phyloP scores from a whole-genome alignment of 2,113 vertebrate genomes.

The Sitta europaea region DNA sequence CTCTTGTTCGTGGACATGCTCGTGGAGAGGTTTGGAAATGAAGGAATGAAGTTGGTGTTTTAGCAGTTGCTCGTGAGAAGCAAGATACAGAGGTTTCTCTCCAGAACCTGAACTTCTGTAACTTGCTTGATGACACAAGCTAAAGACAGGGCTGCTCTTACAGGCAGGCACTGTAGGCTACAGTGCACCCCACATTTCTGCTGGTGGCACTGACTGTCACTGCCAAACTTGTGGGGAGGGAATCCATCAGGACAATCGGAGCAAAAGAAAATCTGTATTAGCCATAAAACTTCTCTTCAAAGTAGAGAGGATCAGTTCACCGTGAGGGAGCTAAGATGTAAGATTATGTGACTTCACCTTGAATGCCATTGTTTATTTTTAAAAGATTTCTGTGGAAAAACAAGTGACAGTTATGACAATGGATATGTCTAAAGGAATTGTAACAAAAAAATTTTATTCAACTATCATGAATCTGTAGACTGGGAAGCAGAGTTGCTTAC shows the following conservation, averaged over 20 bases:
- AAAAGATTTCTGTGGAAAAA: neutral
- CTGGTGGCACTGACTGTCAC: neutral
- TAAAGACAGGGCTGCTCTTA: neutral
- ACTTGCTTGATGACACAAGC: neutral
- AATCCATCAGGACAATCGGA: neutral
- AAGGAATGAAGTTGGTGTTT: neutral
- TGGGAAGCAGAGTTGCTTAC: neutral
- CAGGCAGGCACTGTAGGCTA: neutral
- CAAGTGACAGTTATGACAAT: neutral
- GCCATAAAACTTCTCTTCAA: neutral
- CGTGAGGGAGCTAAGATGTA: neutral
- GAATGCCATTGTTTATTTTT: neutral
- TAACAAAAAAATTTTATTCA: neutral
- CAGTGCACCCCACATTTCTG: rapidly evolving
- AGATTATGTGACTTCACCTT: neutral
- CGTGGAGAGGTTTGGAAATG: neutral
- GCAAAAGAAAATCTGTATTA: neutral
- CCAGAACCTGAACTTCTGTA: neutral
- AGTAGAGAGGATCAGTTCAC: neutral
- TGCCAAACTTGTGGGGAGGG: neutral
- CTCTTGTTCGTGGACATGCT: neutral
- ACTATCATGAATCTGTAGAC: neutral
- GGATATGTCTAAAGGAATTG: neutral
- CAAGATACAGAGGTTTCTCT: neutral
- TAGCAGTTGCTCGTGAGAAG: neutral